phyloP scores from a whole-genome alignment of 1,140 invertebrate species.

The Mycetomoellerius zeteki region DNA sequence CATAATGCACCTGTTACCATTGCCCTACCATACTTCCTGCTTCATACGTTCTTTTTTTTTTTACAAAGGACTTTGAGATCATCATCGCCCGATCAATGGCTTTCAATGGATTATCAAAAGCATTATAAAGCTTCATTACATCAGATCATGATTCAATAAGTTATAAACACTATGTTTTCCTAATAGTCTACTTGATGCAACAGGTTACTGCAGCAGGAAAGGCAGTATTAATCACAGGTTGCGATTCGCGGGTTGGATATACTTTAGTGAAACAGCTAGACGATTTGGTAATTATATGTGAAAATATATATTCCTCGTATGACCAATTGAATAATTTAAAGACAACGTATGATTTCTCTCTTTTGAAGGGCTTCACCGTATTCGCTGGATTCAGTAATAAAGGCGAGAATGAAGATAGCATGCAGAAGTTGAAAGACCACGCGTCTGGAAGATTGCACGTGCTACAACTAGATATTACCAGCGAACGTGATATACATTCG shows the following conservation, averaged over 20 bases:
- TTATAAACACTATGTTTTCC: slow-evolving; percentile 15
- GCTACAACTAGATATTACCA: slow-evolving; percentile 92
- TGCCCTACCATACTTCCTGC: slow-evolving; percentile 39
- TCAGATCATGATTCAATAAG: slow-evolving; percentile 21
- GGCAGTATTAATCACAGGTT: slow-evolving; percentile 94
- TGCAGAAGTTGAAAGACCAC: slow-evolving; percentile 91
- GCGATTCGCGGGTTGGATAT: slow-evolving; percentile 93
- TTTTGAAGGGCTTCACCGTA: slow-evolving; percentile 91
- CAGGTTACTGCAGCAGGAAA: slow-evolving; percentile 93
- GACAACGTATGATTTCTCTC: background rate
- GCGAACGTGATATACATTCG: slow-evolving; percentile 91
- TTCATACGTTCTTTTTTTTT: slow-evolving; percentile 8
- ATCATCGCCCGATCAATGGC: background rate
- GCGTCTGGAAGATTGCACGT: slow-evolving; percentile 91
- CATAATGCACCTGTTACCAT: slow-evolving; percentile 26
- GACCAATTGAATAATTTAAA: slow-evolving; percentile 1
- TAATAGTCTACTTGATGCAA: slow-evolving; percentile 48
- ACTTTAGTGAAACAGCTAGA: slow-evolving; percentile 92
- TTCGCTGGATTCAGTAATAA: slow-evolving; percentile 92
- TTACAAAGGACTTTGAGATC: background rate
- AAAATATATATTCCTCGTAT: background rate
- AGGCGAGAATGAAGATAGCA: slow-evolving; percentile 89
- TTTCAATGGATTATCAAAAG: slow-evolving; percentile 4
- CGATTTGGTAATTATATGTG: slow-evolving; percentile 87
- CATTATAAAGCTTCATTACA: slow-evolving; percentile 13